Percentiles rank a stretch among this genome's conserved stretches.
Evolutionary conservation across 2,113 vertebrate genomes (phyloP).

Genomic region (Tinamus guttatus): DNA sequence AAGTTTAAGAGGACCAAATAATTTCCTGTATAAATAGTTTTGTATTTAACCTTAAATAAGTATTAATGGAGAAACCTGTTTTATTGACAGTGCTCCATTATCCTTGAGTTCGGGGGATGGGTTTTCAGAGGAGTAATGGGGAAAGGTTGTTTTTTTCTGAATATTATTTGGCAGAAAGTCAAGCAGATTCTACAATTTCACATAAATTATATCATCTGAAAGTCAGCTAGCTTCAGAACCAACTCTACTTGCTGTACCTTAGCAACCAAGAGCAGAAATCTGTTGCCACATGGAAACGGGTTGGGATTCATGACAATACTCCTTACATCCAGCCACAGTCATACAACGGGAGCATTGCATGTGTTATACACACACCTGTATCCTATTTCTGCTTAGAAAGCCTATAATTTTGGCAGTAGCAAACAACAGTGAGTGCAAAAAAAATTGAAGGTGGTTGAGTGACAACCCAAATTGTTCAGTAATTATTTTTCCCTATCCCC

Average conservation of each 20-base stretch:
- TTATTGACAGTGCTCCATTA: background rate
- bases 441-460: background rate
- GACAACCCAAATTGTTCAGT: background rate
- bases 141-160: conserved; percentile 1
- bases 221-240: conserved; percentile 46
- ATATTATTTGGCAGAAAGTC: conserved; percentile 51
- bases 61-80: background rate
- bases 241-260: conserved; percentile 62
- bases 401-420: background rate
- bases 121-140: background rate
- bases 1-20: background rate
- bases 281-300: conserved; percentile 63
- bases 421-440: background rate
- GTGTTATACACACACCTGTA: background rate
- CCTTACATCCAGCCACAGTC: background rate
- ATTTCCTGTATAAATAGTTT: background rate
- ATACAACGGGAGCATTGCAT: background rate
- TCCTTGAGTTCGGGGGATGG: background rate
- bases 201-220: conserved; percentile 30
- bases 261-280: conserved; percentile 60
- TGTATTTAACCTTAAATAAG: background rate
- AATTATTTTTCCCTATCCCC: conserved; percentile 19
- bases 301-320: conserved; percentile 54
- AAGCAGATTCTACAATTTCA: background rate
- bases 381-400: background rate